Evolutionary conservation across 2,797 vertebrate species (phyloP), one percentile per base, ranked within the genome.

Genomic region (Chaunax sp.): DNA sequence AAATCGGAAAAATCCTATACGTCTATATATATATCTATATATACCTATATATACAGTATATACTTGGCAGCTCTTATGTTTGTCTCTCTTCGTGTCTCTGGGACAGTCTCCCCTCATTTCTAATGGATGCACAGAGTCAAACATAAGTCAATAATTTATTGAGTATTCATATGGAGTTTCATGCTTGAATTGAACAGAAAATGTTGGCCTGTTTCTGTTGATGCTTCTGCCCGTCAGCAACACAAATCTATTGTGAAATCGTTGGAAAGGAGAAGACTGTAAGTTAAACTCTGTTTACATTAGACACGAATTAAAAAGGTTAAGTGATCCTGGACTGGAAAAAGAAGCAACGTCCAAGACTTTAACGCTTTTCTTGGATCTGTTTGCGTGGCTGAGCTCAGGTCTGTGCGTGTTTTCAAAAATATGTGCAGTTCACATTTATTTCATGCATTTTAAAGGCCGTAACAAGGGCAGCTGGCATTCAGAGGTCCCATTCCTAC

Each of bases 101-200:
- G 70, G 77, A 76, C 72, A 53, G 45, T 54, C 81, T 64, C 45
- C 5, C 6, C 78, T 86, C 84, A 83, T 90, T 53, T 71, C 75
- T 88, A 83, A 86, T 83, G 57, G 65, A 85, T 90, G 83, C 47
- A 71, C 55, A 26, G 81, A 77, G 23, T 79, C 76, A 63, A 84
- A 87, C 71, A 35, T 0, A 5, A 55, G 68, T 87, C 75, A 87
- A 89, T 91, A 72, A 91, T 91, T 85, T 12, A 91, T 78, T 0
- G 38, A 80, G 76, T 77, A 59, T 86, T 86, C 75, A 71, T 67
- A 77, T 66, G 73, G 78, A 75, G 60, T 80, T 87, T 87, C 71
- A 83, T 59, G 82, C 79, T 71, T 75, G 80, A 83, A 64, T 77
- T 78, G 66, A 73, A 72, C 44, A 75, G 22, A 45, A 75, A 84